Percentiles rank a stretch among this genome's conserved stretches.
Conservation (phyloP, 1,140 invertebrate species). For the Neocloeon triangulifer region DNA sequence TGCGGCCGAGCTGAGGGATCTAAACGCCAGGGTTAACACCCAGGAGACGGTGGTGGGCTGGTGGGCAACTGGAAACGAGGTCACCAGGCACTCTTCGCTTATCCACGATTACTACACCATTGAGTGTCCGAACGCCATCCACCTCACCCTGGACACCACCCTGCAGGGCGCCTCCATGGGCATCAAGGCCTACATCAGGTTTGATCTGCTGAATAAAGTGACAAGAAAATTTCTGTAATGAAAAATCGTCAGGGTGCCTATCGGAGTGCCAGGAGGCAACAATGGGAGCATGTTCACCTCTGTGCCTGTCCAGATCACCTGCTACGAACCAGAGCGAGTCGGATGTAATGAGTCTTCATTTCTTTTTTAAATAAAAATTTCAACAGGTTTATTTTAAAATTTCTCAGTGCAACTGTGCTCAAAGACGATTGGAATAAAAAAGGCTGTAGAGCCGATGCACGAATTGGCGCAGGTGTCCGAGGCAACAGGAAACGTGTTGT, state of each 20-base stretch:
- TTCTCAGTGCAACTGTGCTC: conserved; percentile 47
- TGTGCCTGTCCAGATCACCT: conserved; percentile 58
- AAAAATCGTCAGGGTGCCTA: conserved; percentile 36
- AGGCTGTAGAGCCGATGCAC: conserved; percentile 47
- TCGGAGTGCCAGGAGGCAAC: conserved; percentile 75
- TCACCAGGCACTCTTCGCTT: conserved; percentile 87
- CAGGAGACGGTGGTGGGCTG: conserved; percentile 58
- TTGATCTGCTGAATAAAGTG: conserved; percentile 23
- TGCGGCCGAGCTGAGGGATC: conserved; percentile 82
- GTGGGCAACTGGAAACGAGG: conserved; percentile 92
- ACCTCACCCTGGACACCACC: conserved; percentile 83
- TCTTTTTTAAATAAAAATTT: too few relatives aligned
- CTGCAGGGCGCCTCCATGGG: conserved; percentile 59
- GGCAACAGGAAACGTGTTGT: conserved; percentile 49
- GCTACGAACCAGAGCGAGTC: conserved; percentile 73
- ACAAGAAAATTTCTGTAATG: conserved; percentile 12
- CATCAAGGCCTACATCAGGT: conserved; percentile 69
- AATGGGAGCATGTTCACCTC: conserved; percentile 92
- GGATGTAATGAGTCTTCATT: conserved; percentile 22
- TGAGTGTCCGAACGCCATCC: conserved; percentile 81
- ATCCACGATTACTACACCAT: conserved; percentile 94
- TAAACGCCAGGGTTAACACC: conserved; percentile 65
- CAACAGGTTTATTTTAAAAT: conserved; percentile 6
- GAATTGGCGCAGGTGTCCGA: conserved; percentile 73
- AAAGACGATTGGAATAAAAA: conserved; percentile 35